Evolutionary conservation across 2,113 vertebrate species (phyloP).

Genomic region (Machaerirhynchus nigripectus): DNA sequence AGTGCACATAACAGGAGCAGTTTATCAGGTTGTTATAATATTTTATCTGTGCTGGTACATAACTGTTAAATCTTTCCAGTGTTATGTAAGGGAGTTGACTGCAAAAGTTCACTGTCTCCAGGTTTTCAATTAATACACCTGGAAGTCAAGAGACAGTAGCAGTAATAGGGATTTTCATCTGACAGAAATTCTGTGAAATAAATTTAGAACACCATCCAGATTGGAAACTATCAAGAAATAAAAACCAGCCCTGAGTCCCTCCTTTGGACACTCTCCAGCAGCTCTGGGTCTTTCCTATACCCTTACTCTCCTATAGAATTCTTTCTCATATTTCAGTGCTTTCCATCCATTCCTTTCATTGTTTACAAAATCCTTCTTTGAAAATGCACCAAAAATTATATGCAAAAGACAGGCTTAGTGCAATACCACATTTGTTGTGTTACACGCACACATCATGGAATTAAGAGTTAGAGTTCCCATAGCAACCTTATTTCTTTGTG

Average conservation of each 20-base stretch:
- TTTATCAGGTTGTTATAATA: background rate
- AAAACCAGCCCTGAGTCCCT: background rate
- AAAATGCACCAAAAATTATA: background rate
- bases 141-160: background rate
- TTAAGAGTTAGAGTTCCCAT: conserved; percentile 60
- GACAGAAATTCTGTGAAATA: background rate
- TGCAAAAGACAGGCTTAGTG: background rate
- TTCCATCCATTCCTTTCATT: background rate
- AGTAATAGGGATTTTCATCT: background rate
- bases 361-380: background rate
- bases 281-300: background rate
- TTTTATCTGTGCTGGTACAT: background rate
- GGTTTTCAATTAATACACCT: background rate
- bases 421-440: conserved; percentile 26
- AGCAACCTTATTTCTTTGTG: conserved; percentile 49
- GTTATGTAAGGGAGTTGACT: background rate
- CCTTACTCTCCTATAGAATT: background rate
- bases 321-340: background rate
- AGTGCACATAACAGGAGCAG: background rate
- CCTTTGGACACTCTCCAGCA: background rate
- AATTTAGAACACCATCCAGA: background rate
- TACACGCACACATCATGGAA: background rate
- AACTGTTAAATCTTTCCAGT: background rate
- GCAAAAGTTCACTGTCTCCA: background rate
- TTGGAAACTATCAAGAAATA: background rate